These are phyloP conservation scores for Chaetogeoica ovagalla DNA, from an alignment of 2,888 invertebrate species.

Conservation along the genomic window DNA sequence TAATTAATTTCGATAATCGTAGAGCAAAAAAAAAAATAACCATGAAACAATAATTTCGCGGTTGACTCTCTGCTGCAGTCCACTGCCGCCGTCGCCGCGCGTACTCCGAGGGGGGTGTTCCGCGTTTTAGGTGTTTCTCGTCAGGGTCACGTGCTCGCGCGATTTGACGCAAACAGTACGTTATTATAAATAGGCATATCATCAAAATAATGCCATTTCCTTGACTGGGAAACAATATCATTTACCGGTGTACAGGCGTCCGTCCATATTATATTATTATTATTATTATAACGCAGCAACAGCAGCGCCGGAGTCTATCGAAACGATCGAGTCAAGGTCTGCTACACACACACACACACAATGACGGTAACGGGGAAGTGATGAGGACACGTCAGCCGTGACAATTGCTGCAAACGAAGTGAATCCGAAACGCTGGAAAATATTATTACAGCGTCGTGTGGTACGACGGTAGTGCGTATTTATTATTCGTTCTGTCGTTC, in stretches of 20 bases:
- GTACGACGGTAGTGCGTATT: no score
- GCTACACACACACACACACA: not conserved
- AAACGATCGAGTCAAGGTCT: constrained; percentile 40
- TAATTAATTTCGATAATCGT: not conserved
- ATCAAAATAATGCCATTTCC: constrained; percentile 7
- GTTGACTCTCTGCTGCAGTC: not conserved
- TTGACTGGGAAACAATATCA: constrained; percentile 10
- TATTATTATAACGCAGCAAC: no score
- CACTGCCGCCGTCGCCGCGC: no score
- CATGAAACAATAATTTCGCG: not conserved
- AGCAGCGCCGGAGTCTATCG: not conserved
- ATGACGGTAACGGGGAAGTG: not conserved
- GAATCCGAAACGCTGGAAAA: constrained; percentile 58
- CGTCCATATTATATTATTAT: not conserved
- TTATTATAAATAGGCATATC: not conserved
- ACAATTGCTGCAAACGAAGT: constrained; percentile 54
- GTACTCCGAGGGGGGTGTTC: not conserved
- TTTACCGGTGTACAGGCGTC: no score
- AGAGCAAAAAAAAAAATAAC: not conserved
- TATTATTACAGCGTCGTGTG: no score
- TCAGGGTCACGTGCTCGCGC: constrained; percentile 17
- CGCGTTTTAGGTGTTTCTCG: not conserved
- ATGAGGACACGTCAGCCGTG: not conserved
- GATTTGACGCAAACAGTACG: not conserved
- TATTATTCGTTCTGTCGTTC: no score